phyloP scores from a whole-genome alignment of 2,888 invertebrate genomes.

The Fissipunctia ypsillon region DNA sequence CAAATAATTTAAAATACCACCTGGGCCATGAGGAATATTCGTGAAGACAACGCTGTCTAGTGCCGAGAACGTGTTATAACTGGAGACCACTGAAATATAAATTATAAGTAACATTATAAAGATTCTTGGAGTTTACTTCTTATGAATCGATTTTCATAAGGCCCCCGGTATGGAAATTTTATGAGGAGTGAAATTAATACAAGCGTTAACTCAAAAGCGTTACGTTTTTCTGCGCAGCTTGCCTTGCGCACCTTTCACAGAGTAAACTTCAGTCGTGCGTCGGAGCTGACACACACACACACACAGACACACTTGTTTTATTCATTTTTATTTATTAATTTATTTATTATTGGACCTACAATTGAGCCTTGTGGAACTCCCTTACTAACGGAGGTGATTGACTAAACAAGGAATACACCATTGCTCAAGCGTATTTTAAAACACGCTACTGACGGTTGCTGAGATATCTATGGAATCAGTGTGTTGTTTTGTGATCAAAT shows the following conservation, averaged over 20 bases:
- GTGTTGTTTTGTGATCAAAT: neutral
- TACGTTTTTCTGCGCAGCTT: too few species aligned
- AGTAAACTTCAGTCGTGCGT: too few species aligned
- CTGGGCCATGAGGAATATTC: neutral
- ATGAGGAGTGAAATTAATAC: too few species aligned
- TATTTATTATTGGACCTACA: neutral
- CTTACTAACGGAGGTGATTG: neutral
- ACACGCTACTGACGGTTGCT: neutral
- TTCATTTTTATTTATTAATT: too few species aligned
- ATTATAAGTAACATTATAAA: too few species aligned
- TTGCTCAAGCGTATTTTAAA: neutral
- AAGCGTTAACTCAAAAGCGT: too few species aligned
- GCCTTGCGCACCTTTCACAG: too few species aligned
- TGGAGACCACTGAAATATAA: conserved; percentile 6
- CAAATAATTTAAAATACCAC: neutral
- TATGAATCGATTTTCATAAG: too few species aligned
- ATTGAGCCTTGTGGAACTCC: neutral
- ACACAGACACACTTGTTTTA: too few species aligned
- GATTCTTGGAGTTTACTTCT: too few species aligned
- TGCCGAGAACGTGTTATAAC: neutral
- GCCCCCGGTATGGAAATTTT: too few species aligned
- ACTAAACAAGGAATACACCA: neutral
- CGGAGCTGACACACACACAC: too few species aligned
- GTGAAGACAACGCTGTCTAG: conserved; percentile 12
- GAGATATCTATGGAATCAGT: neutral